Conservation (phyloP, 2,113 vertebrate species). For the Nibea coibor region DNA sequence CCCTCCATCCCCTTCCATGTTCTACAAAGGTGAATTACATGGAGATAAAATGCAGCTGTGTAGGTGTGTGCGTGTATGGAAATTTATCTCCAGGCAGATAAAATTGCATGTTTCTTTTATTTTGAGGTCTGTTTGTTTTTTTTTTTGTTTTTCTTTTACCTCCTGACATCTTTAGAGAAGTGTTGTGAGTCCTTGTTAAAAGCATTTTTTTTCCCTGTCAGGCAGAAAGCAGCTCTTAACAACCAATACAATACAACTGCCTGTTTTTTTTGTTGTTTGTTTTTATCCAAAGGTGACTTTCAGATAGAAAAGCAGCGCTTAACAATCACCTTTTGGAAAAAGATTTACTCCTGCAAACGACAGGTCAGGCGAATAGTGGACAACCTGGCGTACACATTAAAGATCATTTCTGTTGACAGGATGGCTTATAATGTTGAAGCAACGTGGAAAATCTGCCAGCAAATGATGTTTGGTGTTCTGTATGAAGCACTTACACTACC, state of each 20-base stretch:
- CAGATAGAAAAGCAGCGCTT: background rate
- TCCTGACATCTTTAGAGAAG: background rate
- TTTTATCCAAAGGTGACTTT: slow-evolving; percentile 38
- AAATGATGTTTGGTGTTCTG: background rate
- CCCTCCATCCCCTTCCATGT: slow-evolving; percentile 66
- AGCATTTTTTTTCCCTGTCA: slow-evolving; percentile 3
- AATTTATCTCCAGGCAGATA: slow-evolving; percentile 11
- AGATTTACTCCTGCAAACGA: background rate
- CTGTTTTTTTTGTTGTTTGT: background rate
- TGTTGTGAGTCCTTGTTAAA: slow-evolving; percentile 39
- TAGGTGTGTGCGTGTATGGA: background rate
- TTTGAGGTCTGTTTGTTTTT: background rate
- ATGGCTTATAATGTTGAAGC: background rate
- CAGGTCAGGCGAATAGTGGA: background rate
- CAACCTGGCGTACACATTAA: background rate
- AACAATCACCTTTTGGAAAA: background rate
- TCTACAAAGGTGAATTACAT: slow-evolving; percentile 72
- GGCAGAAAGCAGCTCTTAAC: slow-evolving; percentile 20
- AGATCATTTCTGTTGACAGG: slow-evolving; percentile 7
- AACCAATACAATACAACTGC: background rate
- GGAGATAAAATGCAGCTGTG: slow-evolving; percentile 45
- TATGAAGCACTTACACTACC: slow-evolving; percentile 5
- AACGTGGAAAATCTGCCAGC: background rate
- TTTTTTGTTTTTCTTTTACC: background rate
- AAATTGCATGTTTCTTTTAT: background rate